phyloP scores from a whole-genome alignment of 1,140 invertebrate species.

The Brachionus paranguensis region DNA sequence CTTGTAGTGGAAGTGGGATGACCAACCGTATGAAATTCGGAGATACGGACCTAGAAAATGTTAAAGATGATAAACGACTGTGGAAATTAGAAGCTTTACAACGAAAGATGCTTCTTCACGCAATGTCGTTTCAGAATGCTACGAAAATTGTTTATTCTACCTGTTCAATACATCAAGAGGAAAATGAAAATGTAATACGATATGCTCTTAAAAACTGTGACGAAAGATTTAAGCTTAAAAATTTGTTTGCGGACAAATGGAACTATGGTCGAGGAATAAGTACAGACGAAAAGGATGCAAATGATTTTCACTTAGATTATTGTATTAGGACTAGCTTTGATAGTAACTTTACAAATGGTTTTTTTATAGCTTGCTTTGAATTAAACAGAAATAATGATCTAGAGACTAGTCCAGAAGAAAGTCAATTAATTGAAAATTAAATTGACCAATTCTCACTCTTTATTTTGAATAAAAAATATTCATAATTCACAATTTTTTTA shows the following conservation, averaged over 20 bases:
- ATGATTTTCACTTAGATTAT: constrained; percentile 21
- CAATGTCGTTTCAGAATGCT: constrained; percentile 74
- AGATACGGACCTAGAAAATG: background rate
- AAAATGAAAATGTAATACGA: constrained; percentile 72
- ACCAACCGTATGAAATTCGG: constrained; percentile 41
- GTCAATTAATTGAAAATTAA: background rate
- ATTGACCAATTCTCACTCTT: background rate
- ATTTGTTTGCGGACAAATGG: constrained; percentile 34
- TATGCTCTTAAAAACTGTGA: constrained; percentile 34
- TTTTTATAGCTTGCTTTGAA: constrained; percentile 36
- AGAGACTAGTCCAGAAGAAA: background rate
- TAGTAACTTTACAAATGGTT: constrained; percentile 28
- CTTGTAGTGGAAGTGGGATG: constrained; percentile 85
- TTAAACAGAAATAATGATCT: background rate
- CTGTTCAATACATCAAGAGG: constrained; percentile 78
- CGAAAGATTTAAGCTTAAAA: background rate
- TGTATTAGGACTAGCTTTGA: constrained; percentile 31
- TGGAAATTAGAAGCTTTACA: constrained; percentile 69
- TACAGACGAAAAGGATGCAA: background rate
- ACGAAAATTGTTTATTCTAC: constrained; percentile 87
- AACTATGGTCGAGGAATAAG: constrained; percentile 5
- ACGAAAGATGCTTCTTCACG: constrained; percentile 73
- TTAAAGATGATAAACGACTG: constrained; percentile 43
- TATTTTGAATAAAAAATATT: background rate
- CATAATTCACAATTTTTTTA: background rate